These are phyloP conservation scores for Epistrophe eligans DNA, from an alignment of 2,888 invertebrate genomes.

Conservation along the genomic window DNA sequence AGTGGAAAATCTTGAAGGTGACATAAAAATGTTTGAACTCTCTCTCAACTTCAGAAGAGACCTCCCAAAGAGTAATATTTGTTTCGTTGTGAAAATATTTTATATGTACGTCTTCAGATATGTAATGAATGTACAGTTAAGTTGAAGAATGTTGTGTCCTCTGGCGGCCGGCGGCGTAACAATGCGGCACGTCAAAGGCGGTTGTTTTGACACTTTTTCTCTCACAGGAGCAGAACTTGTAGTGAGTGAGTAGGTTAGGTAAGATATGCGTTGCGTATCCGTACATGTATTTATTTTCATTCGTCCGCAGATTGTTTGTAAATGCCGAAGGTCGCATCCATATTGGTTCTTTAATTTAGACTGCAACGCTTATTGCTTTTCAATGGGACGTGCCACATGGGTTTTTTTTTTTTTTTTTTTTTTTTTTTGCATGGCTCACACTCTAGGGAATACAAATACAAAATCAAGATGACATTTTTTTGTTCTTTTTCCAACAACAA, in stretches of 20 bases:
- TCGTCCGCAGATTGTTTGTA: constrained; percentile 53
- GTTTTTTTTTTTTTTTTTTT: constrained; percentile 1
- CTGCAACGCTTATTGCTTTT: constrained; percentile 69
- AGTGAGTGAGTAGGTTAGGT: too few species aligned
- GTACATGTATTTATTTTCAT: constrained; percentile 7
- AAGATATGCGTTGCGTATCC: not conserved
- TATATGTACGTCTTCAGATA: too few species aligned
- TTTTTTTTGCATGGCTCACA: constrained; percentile 33
- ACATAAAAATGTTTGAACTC: constrained; percentile 47
- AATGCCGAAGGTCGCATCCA: constrained; percentile 38
- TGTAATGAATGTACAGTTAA: too few species aligned
- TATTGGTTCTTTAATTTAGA: constrained; percentile 69
- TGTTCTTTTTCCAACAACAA: not conserved
- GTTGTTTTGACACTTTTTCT: constrained; percentile 38
- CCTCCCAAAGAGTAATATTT: constrained; percentile 46
- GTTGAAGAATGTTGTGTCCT: constrained; percentile 10
- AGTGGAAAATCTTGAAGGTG: constrained; percentile 65
- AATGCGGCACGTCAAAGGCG: constrained; percentile 49
- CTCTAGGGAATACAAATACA: not conserved
- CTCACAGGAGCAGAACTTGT: not conserved
- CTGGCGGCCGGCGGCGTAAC: constrained; percentile 17
- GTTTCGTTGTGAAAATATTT: not conserved
- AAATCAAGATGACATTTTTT: constrained; percentile 6
- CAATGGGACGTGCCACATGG: constrained; percentile 72
- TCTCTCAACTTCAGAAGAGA: constrained; percentile 10